These are phyloP conservation scores for Melitaea cinxia DNA, from an alignment of 1,140 invertebrate genomes.

Conservation along the genomic window DNA sequence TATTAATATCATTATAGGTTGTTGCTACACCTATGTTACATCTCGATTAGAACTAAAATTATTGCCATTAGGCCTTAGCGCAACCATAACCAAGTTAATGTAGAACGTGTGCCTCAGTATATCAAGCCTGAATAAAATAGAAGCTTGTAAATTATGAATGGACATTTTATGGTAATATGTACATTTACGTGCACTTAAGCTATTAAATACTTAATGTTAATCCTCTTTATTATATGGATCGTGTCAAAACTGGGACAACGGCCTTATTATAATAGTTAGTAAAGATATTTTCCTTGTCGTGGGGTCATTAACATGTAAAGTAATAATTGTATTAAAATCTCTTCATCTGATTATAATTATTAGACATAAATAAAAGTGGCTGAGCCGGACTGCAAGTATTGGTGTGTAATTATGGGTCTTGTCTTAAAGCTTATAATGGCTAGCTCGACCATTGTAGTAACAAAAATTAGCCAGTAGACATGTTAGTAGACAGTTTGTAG, in stretches of 20 bases:
- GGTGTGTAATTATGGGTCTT: too few relatives aligned
- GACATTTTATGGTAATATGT: neutral
- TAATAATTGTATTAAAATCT: neutral
- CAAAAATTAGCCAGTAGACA: too few relatives aligned
- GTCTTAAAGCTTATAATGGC: too few relatives aligned
- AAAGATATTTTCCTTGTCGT: conserved; percentile 46
- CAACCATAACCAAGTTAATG: neutral
- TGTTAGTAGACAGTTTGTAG: too few relatives aligned
- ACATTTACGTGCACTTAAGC: conserved; percentile 61
- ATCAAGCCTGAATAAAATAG: neutral
- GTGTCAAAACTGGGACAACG: conserved; percentile 48
- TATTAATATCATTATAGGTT: too few relatives aligned
- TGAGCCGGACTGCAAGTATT: too few relatives aligned
- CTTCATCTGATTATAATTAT: neutral
- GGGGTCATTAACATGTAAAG: conserved; percentile 22
- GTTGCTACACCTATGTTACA: too few relatives aligned
- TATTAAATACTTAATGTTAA: conserved; percentile 75
- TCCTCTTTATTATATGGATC: conserved; percentile 75
- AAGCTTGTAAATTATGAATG: neutral
- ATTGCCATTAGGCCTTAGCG: too few relatives aligned
- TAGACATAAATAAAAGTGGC: too few relatives aligned
- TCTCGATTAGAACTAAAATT: too few relatives aligned
- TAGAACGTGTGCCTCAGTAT: neutral
- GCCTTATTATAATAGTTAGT: too few relatives aligned
- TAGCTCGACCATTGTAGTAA: too few relatives aligned